Base-by-base conservation (phyloP, 2,888 invertebrate genomes). In the Melikaiella ostensackeni region DNA sequence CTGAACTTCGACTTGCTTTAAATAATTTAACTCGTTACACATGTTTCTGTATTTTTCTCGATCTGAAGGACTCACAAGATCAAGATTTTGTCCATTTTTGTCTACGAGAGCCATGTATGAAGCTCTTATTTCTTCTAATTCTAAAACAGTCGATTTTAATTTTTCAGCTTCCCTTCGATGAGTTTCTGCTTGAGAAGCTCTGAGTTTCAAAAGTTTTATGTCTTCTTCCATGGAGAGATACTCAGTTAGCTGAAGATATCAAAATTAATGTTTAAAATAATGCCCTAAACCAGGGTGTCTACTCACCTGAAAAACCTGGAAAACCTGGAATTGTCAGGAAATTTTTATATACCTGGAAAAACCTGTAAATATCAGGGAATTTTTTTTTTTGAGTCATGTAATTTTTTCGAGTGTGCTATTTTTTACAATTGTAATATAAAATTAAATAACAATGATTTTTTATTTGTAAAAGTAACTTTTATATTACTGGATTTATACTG, bases 91-190 rank as follows among this genome's bases (percentile, higher is more conserved):
- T 27, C 66, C 66, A 66, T 66, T 66, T 66, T 27, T 66, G 42
- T 66, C 66, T 19, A 66, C 66, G 16, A 66, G 16, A 13, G 66
- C 66, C 42, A 66, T 66, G 21, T 66, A 66, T n/a, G 66, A 66
- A 46, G 42, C 38, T 66, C 42, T 66, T 66, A 66, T 66, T 66
- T 66, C 66, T 46, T 66, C 66, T 42, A 66, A 66, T 66, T 66
- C 66, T 42, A 46, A 66, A 24, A 66, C 42, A 42, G 19, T 66
- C 24, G 38, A 38, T 42, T 42, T 66, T 42, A 66, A 66, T 66
- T 46, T 66, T 46, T 66, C 66, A 42, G 38, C 66, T 66, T 66
- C 66, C 13, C 27, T 66, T 38, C 66, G 66, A 66, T 66, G 24
- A 9, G 19, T 42, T 38, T 66, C 66, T 27, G 66, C 27, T 19